Base-by-base conservation (phyloP, 2,888 invertebrate genomes). In the Caenorhabditis drosophilae region DNA sequence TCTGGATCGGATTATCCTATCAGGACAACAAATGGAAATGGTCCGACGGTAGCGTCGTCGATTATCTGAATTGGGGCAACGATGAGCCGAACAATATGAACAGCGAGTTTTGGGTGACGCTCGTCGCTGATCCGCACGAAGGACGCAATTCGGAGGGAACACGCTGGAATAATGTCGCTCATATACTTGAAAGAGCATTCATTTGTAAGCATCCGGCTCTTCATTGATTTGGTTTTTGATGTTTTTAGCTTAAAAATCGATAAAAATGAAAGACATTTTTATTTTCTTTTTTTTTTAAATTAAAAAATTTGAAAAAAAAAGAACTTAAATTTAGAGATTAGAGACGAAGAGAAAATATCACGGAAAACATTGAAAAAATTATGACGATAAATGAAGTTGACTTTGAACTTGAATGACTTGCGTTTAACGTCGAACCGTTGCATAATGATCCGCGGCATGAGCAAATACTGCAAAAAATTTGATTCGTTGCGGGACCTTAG, bases 391-490 rank as follows among this genome's bases (percentile, higher is more conserved):
- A n/a, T 31, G 31, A 12, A 31, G 31, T 9, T 9, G 12, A 31
- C 31, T 9, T 12, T 9, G 12, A 31, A 40, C 20, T 2, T 16
- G 63, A 45, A 1, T n/a, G n/a, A n/a, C n/a, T n/a, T n/a, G 57
- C 34, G 35, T 61, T 70, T 61, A 72, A 54, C 22, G 66, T 58
- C 2, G 61, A 62, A 27, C 70, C 72, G 47, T 78, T 78, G 71
- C 78, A 78, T 31, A 76, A 46, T 34, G 74, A 67, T 27, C 77
- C 77, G 9, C 67, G 62, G 58, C 78, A 78, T 2, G 78, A 76
- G 55, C 78, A 78, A 25, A 77, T 72, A 38, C 77, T 77, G 67
- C 38, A 76, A 68, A 22, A 25, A 41, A 20, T 36, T 20, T 40
- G 16, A 2, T 25, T 20, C 1, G 9, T 35, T 55, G 6, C 12